Percentiles rank a stretch among this genome's conserved stretches.
Conservation (phyloP, 2,797 vertebrate species). For the Mus caroli region DNA sequence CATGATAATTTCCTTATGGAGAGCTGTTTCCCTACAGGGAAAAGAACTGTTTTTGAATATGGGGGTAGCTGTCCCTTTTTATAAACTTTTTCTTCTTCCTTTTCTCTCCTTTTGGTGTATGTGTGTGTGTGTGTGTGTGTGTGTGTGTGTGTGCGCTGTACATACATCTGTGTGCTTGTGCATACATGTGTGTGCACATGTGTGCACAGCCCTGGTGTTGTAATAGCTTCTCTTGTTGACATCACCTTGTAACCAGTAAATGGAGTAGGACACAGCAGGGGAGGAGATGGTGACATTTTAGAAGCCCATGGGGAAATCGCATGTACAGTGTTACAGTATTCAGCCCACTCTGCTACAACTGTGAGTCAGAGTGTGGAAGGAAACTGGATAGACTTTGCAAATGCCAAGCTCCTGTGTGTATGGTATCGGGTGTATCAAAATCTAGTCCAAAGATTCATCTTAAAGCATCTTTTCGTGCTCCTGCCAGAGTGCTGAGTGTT, state of each 20-base stretch:
- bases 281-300: not conserved
- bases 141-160: not conserved
- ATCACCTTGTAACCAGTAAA: not conserved
- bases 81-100: not conserved
- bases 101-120: not conserved
- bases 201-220: not conserved
- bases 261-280: not conserved
- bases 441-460: not conserved
- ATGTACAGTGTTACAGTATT: not conserved
- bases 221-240: not conserved
- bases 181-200: not conserved
- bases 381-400: not conserved
- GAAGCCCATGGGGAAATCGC: not conserved
- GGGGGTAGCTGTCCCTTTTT: not conserved
- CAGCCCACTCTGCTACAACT: not conserved
- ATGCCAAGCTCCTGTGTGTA: not conserved
- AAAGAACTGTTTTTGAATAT: not conserved
- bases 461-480: not conserved
- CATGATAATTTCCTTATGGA: not conserved
- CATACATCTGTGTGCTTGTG: not conserved
- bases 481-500: accelerated
- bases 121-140: not conserved
- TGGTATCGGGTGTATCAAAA: not conserved
- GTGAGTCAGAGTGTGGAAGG: not conserved
- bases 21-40: not conserved